phyloP scores from a whole-genome alignment of 2,113 vertebrate genomes.

The Gambusia holbrooki region DNA sequence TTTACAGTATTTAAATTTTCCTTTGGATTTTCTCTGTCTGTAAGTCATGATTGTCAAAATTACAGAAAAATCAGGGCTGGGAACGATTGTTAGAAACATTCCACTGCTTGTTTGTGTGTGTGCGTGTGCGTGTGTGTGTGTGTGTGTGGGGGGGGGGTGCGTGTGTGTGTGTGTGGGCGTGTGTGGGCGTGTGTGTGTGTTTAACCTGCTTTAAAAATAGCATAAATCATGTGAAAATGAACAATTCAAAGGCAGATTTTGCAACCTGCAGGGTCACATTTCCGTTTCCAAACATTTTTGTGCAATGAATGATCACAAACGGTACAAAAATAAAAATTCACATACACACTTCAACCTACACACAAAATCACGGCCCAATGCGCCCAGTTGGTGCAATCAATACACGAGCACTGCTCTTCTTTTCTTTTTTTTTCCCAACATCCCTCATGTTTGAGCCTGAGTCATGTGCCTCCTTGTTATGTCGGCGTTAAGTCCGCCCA shows the following conservation, averaged over 20 bases:
- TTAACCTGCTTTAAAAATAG: not conserved
- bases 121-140: not conserved
- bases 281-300: constrained; percentile 11
- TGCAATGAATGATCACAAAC: not conserved
- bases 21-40: too few relatives aligned
- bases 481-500: constrained; percentile 48
- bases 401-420: constrained; percentile 34
- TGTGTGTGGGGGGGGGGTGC: not conserved
- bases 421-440: constrained; percentile 19
- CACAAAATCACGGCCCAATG: not conserved
- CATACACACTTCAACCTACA: constrained; percentile 23
- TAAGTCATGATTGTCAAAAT: too few relatives aligned
- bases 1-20: too few relatives aligned
- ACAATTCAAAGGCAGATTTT: not conserved
- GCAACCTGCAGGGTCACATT: not conserved
- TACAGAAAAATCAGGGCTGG: too few relatives aligned
- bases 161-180: not conserved
- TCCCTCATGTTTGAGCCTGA: constrained; percentile 60
- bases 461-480: constrained; percentile 64
- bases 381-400: constrained; percentile 28
- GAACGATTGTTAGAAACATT: too few relatives aligned
- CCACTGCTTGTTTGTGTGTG: not conserved
- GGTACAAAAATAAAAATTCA: constrained; percentile 6
- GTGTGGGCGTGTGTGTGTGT: too few relatives aligned
- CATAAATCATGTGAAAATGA: not conserved